These are phyloP conservation scores for Hippopotamyrus pictus DNA, from an alignment of 2,797 vertebrate species.

Conservation along the genomic window DNA sequence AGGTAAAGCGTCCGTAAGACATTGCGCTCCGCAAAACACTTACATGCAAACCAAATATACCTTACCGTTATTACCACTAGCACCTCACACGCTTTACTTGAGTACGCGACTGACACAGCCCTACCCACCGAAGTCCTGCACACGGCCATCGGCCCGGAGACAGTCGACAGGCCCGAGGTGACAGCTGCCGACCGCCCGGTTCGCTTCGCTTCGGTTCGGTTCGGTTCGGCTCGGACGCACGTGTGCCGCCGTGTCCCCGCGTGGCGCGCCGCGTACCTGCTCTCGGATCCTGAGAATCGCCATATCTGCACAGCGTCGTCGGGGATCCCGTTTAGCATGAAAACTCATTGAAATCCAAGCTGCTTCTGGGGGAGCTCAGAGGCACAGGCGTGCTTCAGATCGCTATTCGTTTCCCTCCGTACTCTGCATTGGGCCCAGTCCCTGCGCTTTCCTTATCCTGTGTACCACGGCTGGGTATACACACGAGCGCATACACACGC, in stretches of 20 bases:
- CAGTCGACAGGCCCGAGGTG: background rate
- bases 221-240: background rate
- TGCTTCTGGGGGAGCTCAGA: background rate
- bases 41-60: background rate
- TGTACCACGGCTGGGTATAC: constrained; percentile 50
- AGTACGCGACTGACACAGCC: background rate
- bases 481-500: constrained; percentile 14
- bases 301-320: constrained; percentile 57
- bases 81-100: background rate
- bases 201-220: background rate
- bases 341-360: constrained; percentile 3
- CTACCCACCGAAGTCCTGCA: background rate
- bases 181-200: background rate
- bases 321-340: constrained; percentile 50
- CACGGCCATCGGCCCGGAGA: background rate
- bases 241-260: background rate
- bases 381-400: background rate
- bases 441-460: constrained; percentile 50
- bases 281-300: constrained; percentile 71
- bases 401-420: background rate
- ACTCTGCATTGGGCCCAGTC: constrained; percentile 30
- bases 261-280: constrained; percentile 50
- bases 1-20: background rate
- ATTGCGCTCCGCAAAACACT: background rate
- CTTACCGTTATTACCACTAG: background rate